Evolutionary conservation across 1,140 invertebrate species (phyloP).

Genomic region (Idris sp.): DNA sequence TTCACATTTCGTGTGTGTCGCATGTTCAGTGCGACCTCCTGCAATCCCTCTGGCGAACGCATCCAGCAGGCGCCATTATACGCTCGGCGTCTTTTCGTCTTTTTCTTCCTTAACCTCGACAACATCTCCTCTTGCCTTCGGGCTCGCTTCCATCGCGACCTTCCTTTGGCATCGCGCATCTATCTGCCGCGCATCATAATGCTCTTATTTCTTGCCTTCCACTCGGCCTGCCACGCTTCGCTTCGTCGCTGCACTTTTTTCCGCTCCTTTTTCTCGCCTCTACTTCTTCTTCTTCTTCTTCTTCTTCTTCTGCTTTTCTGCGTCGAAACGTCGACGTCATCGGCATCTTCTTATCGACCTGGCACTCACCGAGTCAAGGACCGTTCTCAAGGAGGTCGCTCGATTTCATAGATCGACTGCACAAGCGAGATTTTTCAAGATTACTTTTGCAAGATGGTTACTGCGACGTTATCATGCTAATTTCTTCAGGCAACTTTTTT

Average conservation of each 20-base stretch:
- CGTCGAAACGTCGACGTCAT: slow-evolving; percentile 46
- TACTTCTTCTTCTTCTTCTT: slow-evolving; percentile 35
- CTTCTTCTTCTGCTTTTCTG: slow-evolving; percentile 22
- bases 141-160: slow-evolving; percentile 49
- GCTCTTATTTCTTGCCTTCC: slow-evolving; percentile 54
- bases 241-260: slow-evolving; percentile 42
- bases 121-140: slow-evolving; percentile 48
- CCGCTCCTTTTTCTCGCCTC: slow-evolving; percentile 32
- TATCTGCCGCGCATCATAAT: slow-evolving; percentile 39
- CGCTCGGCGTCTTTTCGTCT: slow-evolving; percentile 41
- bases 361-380: slow-evolving; percentile 75
- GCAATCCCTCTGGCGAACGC: slow-evolving; percentile 23
- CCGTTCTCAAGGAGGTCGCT: slow-evolving; percentile 79
- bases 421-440: slow-evolving; percentile 24
- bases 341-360: slow-evolving; percentile 50
- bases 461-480: no score
- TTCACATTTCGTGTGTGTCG: no score
- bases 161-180: slow-evolving; percentile 50
- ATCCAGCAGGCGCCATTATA: slow-evolving; percentile 48
- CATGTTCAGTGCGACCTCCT: slow-evolving; percentile 28
- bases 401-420: slow-evolving; percentile 40
- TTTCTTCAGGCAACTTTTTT: no score
- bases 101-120: slow-evolving; percentile 51
- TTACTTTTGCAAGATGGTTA: background rate
- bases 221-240: slow-evolving; percentile 27